Conservation (phyloP, 1,140 invertebrate genomes). For the Nasonia vitripennis region DNA sequence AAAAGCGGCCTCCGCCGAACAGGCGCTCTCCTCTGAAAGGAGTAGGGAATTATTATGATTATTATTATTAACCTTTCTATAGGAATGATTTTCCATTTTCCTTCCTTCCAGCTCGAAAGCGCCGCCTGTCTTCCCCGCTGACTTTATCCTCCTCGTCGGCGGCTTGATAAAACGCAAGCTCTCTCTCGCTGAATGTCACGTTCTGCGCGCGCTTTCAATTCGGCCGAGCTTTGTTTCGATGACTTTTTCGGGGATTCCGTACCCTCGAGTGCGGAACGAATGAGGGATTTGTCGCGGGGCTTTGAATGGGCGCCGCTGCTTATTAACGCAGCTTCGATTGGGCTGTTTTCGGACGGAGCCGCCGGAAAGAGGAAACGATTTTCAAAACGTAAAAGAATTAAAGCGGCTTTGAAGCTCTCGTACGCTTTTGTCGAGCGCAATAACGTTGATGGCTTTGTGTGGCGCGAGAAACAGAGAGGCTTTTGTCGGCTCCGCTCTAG, state of each 20-base stretch:
- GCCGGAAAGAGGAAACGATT: too few species aligned
- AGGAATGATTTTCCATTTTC: conserved; percentile 69
- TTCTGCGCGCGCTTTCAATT: conserved; percentile 22
- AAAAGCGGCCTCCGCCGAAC: conserved; percentile 64
- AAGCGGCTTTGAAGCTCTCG: background rate
- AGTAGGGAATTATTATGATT: conserved; percentile 73
- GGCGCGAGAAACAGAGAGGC: conserved; percentile 6
- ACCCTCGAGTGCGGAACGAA: background rate
- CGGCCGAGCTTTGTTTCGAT: conserved; percentile 13
- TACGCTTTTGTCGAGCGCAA: background rate
- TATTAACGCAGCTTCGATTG: too few species aligned
- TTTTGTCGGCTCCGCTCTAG: background rate
- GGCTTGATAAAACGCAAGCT: conserved; percentile 51
- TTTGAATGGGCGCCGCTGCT: too few species aligned
- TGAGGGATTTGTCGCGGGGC: background rate
- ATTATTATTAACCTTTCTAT: conserved; percentile 73
- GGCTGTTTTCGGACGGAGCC: too few species aligned
- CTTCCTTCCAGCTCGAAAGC: conserved; percentile 28
- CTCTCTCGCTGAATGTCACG: conserved; percentile 22
- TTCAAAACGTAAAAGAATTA: background rate
- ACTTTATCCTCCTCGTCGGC: conserved; percentile 54
- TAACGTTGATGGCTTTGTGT: conserved; percentile 20
- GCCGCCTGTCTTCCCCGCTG: conserved; percentile 29
- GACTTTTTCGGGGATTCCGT: conserved; percentile 5
- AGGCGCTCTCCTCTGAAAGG: conserved; percentile 66